phyloP scores from a whole-genome alignment of 1,140 invertebrate species.

The Phymorhynchus buccinoides region DNA sequence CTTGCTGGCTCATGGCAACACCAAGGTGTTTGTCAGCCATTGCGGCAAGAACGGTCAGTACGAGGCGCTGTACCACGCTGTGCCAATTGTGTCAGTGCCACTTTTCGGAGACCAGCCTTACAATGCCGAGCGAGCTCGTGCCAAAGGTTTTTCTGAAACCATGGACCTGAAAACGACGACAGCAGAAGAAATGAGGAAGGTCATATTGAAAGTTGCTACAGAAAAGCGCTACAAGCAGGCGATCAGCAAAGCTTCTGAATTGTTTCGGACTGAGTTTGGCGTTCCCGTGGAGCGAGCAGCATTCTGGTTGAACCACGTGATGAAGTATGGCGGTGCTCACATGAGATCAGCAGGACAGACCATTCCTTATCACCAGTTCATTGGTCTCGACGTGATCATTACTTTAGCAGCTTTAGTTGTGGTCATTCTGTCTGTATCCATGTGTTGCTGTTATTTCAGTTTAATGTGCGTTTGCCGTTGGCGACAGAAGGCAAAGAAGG shows the following conservation, averaged over 20 bases:
- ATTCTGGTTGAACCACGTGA: conserved; percentile 60
- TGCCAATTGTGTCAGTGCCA: conserved; percentile 79
- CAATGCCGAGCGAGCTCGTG: conserved; percentile 64
- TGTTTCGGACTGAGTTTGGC: conserved; percentile 50
- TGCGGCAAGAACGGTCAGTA: conserved; percentile 57
- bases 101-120: conserved; percentile 80
- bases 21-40: conserved; percentile 57
- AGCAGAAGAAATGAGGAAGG: conserved; percentile 33
- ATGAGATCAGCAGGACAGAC: conserved; percentile 46
- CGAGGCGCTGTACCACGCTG: conserved; percentile 57
- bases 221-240: conserved; percentile 49
- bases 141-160: conserved; percentile 45
- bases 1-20: conserved; percentile 76
- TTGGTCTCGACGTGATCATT: conserved; percentile 48
- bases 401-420: conserved; percentile 26
- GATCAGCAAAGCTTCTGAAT: conserved; percentile 54
- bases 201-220: conserved; percentile 46
- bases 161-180: conserved; percentile 42
- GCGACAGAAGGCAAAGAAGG: background rate
- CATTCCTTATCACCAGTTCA: conserved; percentile 54
- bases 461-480: background rate
- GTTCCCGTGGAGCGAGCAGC: conserved; percentile 48
- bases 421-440: background rate
- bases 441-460: background rate
- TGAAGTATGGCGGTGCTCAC: conserved; percentile 58